These are phyloP conservation scores for Hapalemur alaotrensis DNA, from an alignment of 2,797 vertebrate species.

Conservation along the genomic window DNA sequence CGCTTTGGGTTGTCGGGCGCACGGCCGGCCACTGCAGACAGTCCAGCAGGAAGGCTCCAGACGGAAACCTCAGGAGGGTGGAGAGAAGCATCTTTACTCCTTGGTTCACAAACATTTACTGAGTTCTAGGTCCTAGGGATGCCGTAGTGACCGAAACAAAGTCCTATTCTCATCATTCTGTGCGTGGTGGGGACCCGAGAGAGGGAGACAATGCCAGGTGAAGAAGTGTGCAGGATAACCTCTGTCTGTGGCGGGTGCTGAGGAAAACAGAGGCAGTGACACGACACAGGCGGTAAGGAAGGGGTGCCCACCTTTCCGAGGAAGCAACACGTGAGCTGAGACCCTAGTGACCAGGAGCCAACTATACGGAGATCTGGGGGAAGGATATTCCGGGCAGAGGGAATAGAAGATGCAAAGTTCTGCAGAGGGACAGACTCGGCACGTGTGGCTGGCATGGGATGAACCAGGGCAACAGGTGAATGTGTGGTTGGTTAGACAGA, in stretches of 20 bases:
- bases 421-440: fast-evolving
- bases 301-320: background rate
- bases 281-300: background rate
- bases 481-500: too few species aligned
- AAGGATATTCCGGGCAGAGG: too few species aligned
- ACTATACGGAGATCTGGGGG: fast-evolving
- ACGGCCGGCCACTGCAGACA: background rate
- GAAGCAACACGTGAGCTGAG: background rate
- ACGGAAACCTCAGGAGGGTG: background rate
- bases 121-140: background rate
- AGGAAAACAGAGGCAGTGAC: background rate
- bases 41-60: background rate
- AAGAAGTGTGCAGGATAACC: background rate
- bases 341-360: background rate
- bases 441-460: fast-evolving
- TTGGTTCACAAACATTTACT: background rate
- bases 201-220: background rate
- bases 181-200: too few species aligned
- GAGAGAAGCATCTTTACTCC: background rate
- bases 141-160: background rate
- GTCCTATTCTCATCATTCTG: background rate
- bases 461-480: fast-evolving
- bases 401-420: background rate
- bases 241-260: too few species aligned
- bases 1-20: background rate